Percentiles rank a stretch among this genome's conserved stretches.
Conservation (phyloP, 2,888 invertebrate genomes). For the Lasioglossum malachurum region DNA sequence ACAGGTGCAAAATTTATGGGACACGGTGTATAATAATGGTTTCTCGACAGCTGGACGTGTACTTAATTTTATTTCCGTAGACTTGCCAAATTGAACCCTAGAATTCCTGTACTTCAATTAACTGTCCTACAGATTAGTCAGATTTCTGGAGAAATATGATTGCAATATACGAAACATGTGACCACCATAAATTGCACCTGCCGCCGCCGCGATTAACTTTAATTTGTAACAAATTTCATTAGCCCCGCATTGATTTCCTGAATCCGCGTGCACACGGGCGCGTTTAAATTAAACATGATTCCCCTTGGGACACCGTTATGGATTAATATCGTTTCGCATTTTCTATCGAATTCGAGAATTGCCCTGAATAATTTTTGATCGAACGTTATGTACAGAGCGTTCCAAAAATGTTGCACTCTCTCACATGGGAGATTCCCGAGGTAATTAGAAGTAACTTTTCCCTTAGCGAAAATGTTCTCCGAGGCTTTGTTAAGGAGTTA, state of each 20-base stretch:
- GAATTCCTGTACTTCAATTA: not conserved
- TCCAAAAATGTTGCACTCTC: no score
- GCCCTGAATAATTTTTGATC: not conserved
- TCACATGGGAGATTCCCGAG: no score
- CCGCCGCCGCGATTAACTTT: constrained; percentile 19
- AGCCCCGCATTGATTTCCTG: not conserved
- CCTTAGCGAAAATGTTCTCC: no score
- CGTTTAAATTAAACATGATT: not conserved
- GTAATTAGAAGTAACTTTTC: no score
- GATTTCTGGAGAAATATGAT: not conserved
- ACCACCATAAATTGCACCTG: constrained; percentile 37
- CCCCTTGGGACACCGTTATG: not conserved
- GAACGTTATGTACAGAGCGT: not conserved
- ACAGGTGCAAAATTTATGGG: no score
- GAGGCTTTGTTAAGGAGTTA: no score
- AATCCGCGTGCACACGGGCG: not conserved
- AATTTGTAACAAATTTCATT: constrained; percentile 29
- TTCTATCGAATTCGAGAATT: not conserved
- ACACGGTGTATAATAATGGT: no score
- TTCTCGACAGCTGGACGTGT: no score
- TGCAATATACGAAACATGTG: not conserved
- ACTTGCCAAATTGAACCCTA: not conserved
- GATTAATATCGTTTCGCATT: not conserved
- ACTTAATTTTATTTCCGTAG: not conserved
- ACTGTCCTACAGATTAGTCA: not conserved